Percentiles rank a stretch among this genome's conserved stretches.
These are phyloP conservation scores for Leucophenga varia DNA, from an alignment of 1,140 invertebrate species.

Conservation along the genomic window DNA sequence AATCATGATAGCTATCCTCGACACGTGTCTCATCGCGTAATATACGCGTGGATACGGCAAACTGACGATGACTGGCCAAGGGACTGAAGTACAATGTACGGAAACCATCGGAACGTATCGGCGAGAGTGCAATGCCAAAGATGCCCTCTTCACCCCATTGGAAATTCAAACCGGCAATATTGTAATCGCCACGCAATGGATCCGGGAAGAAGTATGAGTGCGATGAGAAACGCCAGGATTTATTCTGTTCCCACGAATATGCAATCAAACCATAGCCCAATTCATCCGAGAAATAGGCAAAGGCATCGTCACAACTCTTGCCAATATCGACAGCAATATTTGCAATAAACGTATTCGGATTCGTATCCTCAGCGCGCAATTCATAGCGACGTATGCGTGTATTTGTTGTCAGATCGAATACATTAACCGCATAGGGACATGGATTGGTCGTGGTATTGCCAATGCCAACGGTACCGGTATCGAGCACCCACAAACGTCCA, in stretches of 20 bases:
- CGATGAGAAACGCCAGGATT: slow-evolving; percentile 71
- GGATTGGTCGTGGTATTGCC: slow-evolving; percentile 72
- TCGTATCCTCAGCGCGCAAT: slow-evolving; percentile 70
- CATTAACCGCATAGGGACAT: slow-evolving; percentile 72
- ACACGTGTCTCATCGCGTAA: slow-evolving; percentile 68
- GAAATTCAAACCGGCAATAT: slow-evolving; percentile 76
- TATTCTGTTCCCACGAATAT: slow-evolving; percentile 73
- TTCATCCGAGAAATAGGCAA: slow-evolving; percentile 80
- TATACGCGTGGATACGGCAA: slow-evolving; percentile 73
- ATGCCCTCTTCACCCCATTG: slow-evolving; percentile 81
- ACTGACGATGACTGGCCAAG: slow-evolving; percentile 73
- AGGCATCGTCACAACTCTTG: slow-evolving; percentile 72
- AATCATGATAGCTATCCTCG: slow-evolving; percentile 70
- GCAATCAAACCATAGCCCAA: slow-evolving; percentile 76
- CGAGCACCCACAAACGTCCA: slow-evolving; percentile 77
- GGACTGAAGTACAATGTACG: slow-evolving; percentile 76
- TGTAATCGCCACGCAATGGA: slow-evolving; percentile 74
- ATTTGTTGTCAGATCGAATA: slow-evolving; percentile 75
- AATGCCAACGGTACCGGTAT: slow-evolving; percentile 78
- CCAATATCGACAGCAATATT: slow-evolving; percentile 80
- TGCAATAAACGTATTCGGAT: slow-evolving; percentile 75
- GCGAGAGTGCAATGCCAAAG: slow-evolving; percentile 74
- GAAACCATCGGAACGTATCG: slow-evolving; percentile 65
- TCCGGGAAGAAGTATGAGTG: slow-evolving; percentile 80
- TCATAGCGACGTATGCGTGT: slow-evolving; percentile 69